Conservation (phyloP, 2,888 invertebrate species). For the Tetragonula carbonaria region DNA sequence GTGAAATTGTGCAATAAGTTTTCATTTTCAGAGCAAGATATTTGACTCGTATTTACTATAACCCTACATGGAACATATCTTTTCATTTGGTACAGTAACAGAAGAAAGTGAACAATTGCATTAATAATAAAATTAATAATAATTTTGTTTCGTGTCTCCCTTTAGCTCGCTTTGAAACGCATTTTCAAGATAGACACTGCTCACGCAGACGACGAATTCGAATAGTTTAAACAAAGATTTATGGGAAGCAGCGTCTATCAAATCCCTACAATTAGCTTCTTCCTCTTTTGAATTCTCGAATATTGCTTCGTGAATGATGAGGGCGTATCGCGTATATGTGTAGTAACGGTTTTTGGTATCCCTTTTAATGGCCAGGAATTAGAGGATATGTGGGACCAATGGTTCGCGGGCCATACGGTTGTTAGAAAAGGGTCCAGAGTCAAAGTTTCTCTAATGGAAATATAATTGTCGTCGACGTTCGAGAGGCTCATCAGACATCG, state of each 20-base stretch:
- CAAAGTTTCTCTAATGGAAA: conserved; percentile 75
- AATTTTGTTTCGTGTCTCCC: neutral
- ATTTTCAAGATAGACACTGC: neutral
- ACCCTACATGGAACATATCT: no score
- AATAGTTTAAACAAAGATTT: conserved; percentile 14
- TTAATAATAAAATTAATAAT: neutral
- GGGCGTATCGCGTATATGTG: conserved; percentile 59
- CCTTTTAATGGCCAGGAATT: conserved; percentile 76
- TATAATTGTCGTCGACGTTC: conserved; percentile 75
- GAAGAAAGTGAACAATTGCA: neutral
- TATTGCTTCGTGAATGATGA: conserved; percentile 57
- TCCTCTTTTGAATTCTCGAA: conserved; percentile 40
- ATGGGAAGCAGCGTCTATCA: conserved; percentile 16
- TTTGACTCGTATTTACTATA: neutral
- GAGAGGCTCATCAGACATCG: conserved; percentile 51
- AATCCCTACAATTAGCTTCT: conserved; percentile 45
- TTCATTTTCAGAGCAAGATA: neutral
- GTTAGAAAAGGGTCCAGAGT: conserved; percentile 72
- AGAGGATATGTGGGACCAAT: conserved; percentile 75
- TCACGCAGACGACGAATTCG: neutral
- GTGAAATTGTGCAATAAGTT: neutral
- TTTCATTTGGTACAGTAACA: no score
- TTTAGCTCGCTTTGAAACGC: neutral
- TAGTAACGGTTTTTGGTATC: conserved; percentile 68
- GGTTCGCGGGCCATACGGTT: conserved; percentile 71